A percentile compares a stretch with the other conserved stretches of the same genome.
phyloP scores from a whole-genome alignment of 2,888 invertebrate genomes.

The Lysandra bellargus region DNA sequence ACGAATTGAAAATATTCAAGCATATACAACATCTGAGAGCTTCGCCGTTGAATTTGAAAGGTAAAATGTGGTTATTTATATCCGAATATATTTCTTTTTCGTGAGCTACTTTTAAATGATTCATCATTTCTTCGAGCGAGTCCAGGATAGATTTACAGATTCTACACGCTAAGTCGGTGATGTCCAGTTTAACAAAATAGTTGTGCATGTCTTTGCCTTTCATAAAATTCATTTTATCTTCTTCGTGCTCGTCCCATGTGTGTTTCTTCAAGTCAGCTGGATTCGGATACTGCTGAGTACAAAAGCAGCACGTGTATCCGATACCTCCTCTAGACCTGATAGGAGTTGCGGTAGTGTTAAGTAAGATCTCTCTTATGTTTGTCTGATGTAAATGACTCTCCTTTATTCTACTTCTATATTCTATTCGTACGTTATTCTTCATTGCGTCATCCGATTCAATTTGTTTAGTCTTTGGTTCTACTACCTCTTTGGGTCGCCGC shows the following conservation, averaged over 20 bases:
- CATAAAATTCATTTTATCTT: constrained; percentile 53
- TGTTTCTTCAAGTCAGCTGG: constrained; percentile 57
- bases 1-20: constrained; percentile 45
- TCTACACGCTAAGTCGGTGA: constrained; percentile 46
- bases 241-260: constrained; percentile 50
- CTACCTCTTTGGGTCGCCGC: constrained; percentile 37
- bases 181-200: constrained; percentile 49
- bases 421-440: constrained; percentile 27
- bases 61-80: constrained; percentile 47
- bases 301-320: constrained; percentile 61
- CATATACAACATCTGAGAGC: constrained; percentile 47
- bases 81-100: constrained; percentile 42
- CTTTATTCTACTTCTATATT: constrained; percentile 29
- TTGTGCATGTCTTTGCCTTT: constrained; percentile 48
- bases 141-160: constrained; percentile 41
- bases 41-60: constrained; percentile 49
- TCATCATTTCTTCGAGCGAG: constrained; percentile 40
- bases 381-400: constrained; percentile 51
- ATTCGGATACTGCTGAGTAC: constrained; percentile 51
- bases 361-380: constrained; percentile 55
- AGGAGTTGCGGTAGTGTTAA: constrained; percentile 63
- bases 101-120: constrained; percentile 44
- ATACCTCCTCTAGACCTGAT: constrained; percentile 55
- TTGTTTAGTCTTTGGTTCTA: constrained; percentile 34
- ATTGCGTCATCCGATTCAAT: constrained; percentile 4